Evolutionary conservation across 2,797 vertebrate genomes (phyloP), one percentile per base, ranked within the genome.

Genomic region (Merluccius polli): DNA sequence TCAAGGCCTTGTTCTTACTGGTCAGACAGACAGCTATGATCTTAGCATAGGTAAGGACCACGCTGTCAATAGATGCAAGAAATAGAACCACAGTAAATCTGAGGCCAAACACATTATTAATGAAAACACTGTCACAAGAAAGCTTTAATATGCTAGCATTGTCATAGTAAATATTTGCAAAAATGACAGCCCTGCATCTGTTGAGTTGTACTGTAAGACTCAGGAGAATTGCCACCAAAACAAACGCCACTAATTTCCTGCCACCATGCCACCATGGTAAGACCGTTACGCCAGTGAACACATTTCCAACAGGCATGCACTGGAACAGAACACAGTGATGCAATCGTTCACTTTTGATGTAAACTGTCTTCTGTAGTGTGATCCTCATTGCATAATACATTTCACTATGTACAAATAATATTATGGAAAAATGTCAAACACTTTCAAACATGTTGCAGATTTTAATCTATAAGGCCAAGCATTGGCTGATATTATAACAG

Each of bases 131-230:
- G 0, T 92, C 92, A 1, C 92, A 94, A 0, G 92, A 93, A 73
- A 94, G 90, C 31, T 88, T 88, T 13, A 93, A 93, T 0, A 94
- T 81, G 9, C 90, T 89, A 77, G 94, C 91, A 71, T 95, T 94
- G 65, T 93, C 89, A 13, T 93, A 95, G 72, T 91, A 95, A 4
- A 91, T 92, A 71, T 92, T 93, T 12, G 52, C 85, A 71, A n/a
- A n/a, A n/a, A 95, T 92, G 15, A 89, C 80, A 79, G 90, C 92
- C 0, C 82, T 89, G 0, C 93, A 94, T 69, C 86, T 91, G 0
- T 91, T 87, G 77, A 95, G 88, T 1, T 87, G 79, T 41, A 90
- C 81, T 15, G 91, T 84, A 0, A 87, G 79, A 72, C 87, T 83
- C 29, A 93, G 59, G 72, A 92, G 79, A 0, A 93, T 89, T 74